Evolutionary conservation across 2,113 vertebrate genomes (phyloP).

Genomic region (Ifrita kowaldi): DNA sequence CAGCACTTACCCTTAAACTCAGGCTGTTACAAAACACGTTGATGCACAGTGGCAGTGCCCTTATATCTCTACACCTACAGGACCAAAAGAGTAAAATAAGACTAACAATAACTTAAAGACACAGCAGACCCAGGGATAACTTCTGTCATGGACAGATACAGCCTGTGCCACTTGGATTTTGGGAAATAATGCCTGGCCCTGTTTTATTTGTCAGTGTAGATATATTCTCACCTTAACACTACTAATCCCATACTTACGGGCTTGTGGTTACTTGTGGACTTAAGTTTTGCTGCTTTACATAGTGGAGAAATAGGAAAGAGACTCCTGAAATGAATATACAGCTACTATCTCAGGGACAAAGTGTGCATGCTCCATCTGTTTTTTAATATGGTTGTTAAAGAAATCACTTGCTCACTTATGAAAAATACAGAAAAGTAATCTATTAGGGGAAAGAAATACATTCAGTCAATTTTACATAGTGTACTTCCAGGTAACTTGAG

Average conservation of each 20-base stretch:
- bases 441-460: not conserved
- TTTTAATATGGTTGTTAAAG: not conserved
- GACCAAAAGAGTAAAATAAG: not conserved
- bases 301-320: not conserved
- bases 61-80: not conserved
- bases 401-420: not conserved
- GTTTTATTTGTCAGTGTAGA: not conserved
- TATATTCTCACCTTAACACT: not conserved
- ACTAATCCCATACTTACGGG: not conserved
- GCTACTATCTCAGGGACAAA: not conserved
- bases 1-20: not conserved
- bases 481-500: not conserved
- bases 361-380: not conserved
- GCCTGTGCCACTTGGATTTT: not conserved
- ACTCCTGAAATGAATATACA: not conserved
- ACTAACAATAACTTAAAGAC: not conserved
- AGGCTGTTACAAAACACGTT: not conserved
- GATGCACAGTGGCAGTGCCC: not conserved
- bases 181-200: not conserved
- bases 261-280: not conserved
- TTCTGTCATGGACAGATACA: not conserved
- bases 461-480: not conserved
- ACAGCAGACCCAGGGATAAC: not conserved
- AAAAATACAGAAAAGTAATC: not conserved
- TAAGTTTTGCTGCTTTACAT: not conserved